Base-by-base conservation (phyloP, 2,113 vertebrate genomes). In the Anoura caudifer region DNA sequence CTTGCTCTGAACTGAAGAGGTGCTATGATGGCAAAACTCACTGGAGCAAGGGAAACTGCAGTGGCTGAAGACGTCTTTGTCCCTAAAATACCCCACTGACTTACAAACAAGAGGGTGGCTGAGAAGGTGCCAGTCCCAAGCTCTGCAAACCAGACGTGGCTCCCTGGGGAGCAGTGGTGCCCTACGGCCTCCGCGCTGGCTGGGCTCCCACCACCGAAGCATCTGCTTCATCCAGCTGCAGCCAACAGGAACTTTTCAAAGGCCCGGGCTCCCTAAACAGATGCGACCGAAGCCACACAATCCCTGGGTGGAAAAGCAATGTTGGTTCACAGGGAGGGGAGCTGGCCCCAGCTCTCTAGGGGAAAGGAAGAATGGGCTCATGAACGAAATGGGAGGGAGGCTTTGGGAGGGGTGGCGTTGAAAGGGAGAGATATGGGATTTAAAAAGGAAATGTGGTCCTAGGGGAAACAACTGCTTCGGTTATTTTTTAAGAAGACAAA, bases 51-150 rank as follows among this genome's bases (percentile, higher is more conserved):
- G 47, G 72, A 91, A 95, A 87, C 90, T 96, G 96, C 96, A 94
- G 94, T 80, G 82, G 50, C 95, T 96, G 19, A 85, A 95, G 95
- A 92, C 45, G 43, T 87, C 95, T 96, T 82, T 95, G 92, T 97
- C 94, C 95, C 90, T 56, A 94, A 96, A 96, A 92, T 26, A 94
- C 87, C 90, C 77, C 59, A 80, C 16, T 6, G 28, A 80, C 33
- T 91, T 81, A 65, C 31, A 41, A 45, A 41, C 33, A 76, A 83
- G 45, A 90, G 17, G 38, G 14, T 31, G 70, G n/a, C 47, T 63
- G n/a, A 65, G 81, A 82, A 26, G 82, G 92, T 17, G 77, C 20
- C 61, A 77, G 67, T 20, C 50, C 5, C 38, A 72, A 36, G 65
- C 36, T 70, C 45, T 0, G 41, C 92, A 90, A 61, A 76, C 43